Evolutionary conservation across 1,140 invertebrate species (phyloP), one percentile per base, ranked within the genome.

Genomic region (Drosophila pectinifera): DNA sequence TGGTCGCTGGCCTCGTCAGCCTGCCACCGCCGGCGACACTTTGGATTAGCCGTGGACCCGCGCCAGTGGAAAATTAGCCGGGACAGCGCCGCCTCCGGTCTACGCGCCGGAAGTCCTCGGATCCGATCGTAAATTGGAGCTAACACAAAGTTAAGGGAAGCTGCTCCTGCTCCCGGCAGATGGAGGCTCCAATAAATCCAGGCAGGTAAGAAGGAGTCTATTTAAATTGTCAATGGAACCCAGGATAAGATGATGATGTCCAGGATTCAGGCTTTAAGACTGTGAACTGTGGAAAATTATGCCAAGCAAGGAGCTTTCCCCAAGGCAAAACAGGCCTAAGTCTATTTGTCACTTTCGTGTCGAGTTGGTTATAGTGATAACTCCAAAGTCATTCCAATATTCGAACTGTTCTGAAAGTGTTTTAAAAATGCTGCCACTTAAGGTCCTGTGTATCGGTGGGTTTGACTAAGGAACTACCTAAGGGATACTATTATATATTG

Each of bases 41-140:
- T 28, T 48, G 46, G 24, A 1, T 48, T 48, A 18, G 46, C 43
- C 43, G 36, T 24, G 43, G 7, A n/a, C n/a, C 43, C 43, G 22
- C 14, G 43, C 4, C 46, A 11, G 5, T 18, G 24, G 24, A 48
- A 48, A 48, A 48, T 48, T 28, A 28, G 24, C 24, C 24, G 0
- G 10, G 3, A 13, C 16, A 49, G 46, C n/a, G 0, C n/a, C 24
- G n/a, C 5, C n/a, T 48, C 24, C 46, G 46, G 36, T n/a, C n/a
- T 36, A 36, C 4, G 31, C 31, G 31, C 8, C 28, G 36, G 14
- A 38, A 38, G 36, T 38, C 14, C 36, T 1, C 0, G 7, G 0
- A 16, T 0, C 5, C 45, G 45, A 48, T 28, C 45, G 46, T 48
- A 48, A 48, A 48, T 48, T 48, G 46, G 24, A 28, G 24, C 46